Base-by-base conservation (phyloP, 2,888 invertebrate genomes). In the Bruchidius siliquastri region DNA sequence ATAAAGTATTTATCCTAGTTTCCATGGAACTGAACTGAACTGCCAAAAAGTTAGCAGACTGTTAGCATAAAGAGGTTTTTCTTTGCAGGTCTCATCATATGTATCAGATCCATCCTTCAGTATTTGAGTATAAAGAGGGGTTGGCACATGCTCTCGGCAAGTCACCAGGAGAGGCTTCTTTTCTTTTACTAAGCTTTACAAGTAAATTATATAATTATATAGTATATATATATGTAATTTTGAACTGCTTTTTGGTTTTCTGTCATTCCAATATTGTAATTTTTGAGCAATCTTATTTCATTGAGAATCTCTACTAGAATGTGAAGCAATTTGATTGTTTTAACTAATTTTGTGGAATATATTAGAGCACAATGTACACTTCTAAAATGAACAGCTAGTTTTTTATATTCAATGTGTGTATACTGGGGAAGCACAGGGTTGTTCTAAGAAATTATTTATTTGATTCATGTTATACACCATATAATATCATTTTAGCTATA, bases 111-210 rank as follows among this genome's bases (percentile, higher is more conserved):
- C 26, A 91, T 96, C 72, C 91, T 96, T 80, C 96, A 96, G 86
- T 96, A 96, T 87, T 88, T 95, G 85, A 95, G 94, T 86, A 96
- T 96, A 83, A 96, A 96, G 83, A 91, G 95, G 74, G 95, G 95
- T 76, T 96, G 96, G 96, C 91, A 94, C 82, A 89, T 95, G 80
- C 88, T 96, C 75, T 95, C 95, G 0, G 93, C 94, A 76, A 94
- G 93, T 75, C 95, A 95, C 75, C 95, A 96, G 84, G 95, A 96
- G 86, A 90, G 96, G 85, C 89, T 96, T 82, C 89, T 96, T 80
- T 95, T 96, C 90, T 95, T 96, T 88, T 95, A 96, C 88, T 96
- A 87, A 49, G 49, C 49, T 49, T 49, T 49, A 49, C 49, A 49
- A 49, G 49, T 49, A 49, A 13, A 49, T 26, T 26, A 26, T 26